phyloP scores from a whole-genome alignment of 2,113 vertebrate species.

The Meleagris gallopavo region DNA sequence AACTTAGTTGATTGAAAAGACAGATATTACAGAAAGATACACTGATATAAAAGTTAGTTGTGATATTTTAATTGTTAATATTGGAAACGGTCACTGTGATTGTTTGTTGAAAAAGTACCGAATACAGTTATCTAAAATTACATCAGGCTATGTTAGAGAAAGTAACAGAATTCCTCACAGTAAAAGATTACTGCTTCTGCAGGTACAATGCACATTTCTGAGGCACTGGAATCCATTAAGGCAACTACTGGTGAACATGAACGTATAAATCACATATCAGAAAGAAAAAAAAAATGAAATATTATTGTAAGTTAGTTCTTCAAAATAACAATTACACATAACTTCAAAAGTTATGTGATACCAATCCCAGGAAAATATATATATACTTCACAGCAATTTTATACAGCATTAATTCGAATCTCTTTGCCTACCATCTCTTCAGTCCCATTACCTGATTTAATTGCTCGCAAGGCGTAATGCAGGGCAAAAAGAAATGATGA shows the following conservation, averaged over 20 bases:
- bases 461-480: slow-evolving; percentile 80
- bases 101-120: neutral
- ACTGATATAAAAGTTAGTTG: neutral
- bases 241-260: neutral
- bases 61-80: neutral
- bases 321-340: too few relatives aligned
- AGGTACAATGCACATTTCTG: neutral
- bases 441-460: slow-evolving; percentile 82
- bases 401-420: neutral
- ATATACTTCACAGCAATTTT: neutral
- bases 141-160: neutral
- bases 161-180: neutral
- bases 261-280: too few relatives aligned
- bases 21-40: neutral
- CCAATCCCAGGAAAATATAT: too few relatives aligned
- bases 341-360: too few relatives aligned
- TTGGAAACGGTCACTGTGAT: neutral
- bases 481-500: slow-evolving; percentile 88
- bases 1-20: neutral
- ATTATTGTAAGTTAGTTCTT: too few relatives aligned
- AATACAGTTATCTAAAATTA: neutral
- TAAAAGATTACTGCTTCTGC: neutral
- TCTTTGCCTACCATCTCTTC: neutral
- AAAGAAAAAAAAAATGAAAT: too few relatives aligned
- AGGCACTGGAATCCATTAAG: neutral